A percentile compares a stretch with the other conserved stretches of the same genome.
Evolutionary conservation across 2,797 vertebrate species (phyloP).

Genomic region (Nyctibius grandis): DNA sequence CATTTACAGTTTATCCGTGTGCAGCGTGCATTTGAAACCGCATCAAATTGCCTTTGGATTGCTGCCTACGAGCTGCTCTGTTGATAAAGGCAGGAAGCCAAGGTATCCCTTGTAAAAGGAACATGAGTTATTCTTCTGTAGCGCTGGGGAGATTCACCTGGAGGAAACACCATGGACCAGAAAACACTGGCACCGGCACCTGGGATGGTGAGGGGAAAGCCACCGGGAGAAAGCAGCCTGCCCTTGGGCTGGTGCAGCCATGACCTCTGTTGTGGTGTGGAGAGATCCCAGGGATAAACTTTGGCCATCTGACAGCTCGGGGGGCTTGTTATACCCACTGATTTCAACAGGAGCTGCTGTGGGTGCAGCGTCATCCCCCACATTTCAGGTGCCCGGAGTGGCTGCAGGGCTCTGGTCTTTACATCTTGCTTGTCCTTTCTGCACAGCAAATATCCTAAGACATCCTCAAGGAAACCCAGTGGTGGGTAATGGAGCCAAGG

Average conservation of each 20-base stretch:
- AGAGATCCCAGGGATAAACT: neutral
- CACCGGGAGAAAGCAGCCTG: rapidly evolving
- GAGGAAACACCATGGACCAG: neutral
- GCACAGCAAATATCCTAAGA: neutral
- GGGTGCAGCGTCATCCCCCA: neutral
- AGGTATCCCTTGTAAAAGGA: neutral
- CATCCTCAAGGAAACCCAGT: neutral
- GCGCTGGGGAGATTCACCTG: neutral
- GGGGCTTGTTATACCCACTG: neutral
- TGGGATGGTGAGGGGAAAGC: neutral
- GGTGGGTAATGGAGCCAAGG: neutral
- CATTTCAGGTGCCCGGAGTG: rapidly evolving
- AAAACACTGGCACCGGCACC: neutral
- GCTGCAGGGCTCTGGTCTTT: neutral
- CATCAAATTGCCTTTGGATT: conserved; percentile 30
- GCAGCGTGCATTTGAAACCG: neutral
- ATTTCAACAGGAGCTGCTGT: neutral
- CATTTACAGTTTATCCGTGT: neutral
- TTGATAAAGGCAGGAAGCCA: conserved; percentile 38
- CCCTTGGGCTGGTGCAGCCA: neutral
- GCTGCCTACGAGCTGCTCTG: conserved; percentile 7
- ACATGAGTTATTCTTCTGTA: neutral
- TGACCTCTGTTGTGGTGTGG: neutral
- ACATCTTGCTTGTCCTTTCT: neutral
- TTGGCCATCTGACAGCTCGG: neutral